Base-by-base conservation (phyloP, 1,140 invertebrate genomes). In the Oryctes rhinoceros region DNA sequence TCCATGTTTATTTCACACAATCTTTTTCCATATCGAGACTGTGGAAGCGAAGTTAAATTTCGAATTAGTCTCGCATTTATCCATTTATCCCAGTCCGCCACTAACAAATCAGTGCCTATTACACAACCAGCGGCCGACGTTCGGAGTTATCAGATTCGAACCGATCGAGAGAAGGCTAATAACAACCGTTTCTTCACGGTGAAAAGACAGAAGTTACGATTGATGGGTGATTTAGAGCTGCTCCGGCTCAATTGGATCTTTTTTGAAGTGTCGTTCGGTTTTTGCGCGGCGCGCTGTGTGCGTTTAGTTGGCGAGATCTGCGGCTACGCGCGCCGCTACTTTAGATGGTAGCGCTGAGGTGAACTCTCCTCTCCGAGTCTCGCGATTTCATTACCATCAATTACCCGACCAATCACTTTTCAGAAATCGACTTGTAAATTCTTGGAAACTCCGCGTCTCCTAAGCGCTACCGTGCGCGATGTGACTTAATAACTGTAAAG, bases 361-460 rank as follows among this genome's bases (percentile, higher is more conserved):
- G n/a, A 53, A 53, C 49, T 53, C 49, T 53, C 49, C 49, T 53
- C 49, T 15, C 24, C n/a, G 49, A 53, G 49, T 15, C n/a, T 53
- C 49, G 11, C 0, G 49, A 15, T 53, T 53, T 53, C 49, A 53
- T 53, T 53, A 53, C 49, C 49, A 18, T 53, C 49, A 53, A 53
- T 53, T 53, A 53, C 6, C 13, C 49, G 49, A 53, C 49, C 49
- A 53, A 53, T 53, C 49, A 53, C 49, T 53, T 53, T 53, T 53
- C 49, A 53, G 49, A 53, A 53, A 53, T 53, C 49, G 49, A 15
- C 49, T 53, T 53, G 49, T 53, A 53, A 53, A 53, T 53, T 53
- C 49, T 15, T 53, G 49, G 49, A 53, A 53, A 53, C 9, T 53
- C 49, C 13, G 24, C 13, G 49, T 13, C 49, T 53, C 13, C 49